Conservation (phyloP, 2,888 invertebrate species). For the Drosophila mimica region DNA sequence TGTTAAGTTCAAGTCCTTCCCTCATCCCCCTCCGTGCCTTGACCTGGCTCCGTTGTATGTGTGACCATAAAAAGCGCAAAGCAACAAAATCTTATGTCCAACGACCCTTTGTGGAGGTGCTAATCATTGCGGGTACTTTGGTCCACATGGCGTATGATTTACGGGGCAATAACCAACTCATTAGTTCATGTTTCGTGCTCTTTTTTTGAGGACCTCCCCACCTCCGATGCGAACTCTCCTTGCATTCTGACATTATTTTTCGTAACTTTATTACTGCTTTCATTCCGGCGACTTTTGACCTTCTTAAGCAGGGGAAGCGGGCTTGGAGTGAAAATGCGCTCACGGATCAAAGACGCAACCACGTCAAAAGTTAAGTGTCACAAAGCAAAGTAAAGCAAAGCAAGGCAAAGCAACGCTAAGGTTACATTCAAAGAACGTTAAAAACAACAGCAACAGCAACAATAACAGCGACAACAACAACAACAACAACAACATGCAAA, state of each 20-base stretch:
- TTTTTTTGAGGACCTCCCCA: background rate
- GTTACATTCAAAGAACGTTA: slow-evolving; percentile 50
- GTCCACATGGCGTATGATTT: slow-evolving; percentile 72
- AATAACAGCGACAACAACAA: background rate
- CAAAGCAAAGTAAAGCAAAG: slow-evolving; percentile 56
- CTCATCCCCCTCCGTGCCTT: background rate
- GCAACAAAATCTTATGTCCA: slow-evolving; percentile 23
- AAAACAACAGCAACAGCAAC: slow-evolving; percentile 21
- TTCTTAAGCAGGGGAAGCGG: slow-evolving; percentile 16
- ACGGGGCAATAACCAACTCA: slow-evolving; percentile 49
- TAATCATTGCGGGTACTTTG: slow-evolving; percentile 21
- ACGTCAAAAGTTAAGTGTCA: slow-evolving; percentile 75
- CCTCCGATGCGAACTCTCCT: background rate
- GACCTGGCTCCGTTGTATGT: slow-evolving; percentile 11
- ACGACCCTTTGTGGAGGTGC: slow-evolving; percentile 34
- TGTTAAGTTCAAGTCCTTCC: slow-evolving; percentile 3
- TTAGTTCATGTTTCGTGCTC: slow-evolving; percentile 32
- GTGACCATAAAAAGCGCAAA: slow-evolving; percentile 27
- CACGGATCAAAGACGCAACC: slow-evolving; percentile 68
- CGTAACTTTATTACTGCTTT: slow-evolving; percentile 16
- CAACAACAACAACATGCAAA: slow-evolving; percentile 45
- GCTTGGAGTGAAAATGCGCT: slow-evolving; percentile 7
- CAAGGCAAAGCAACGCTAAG: slow-evolving; percentile 40
- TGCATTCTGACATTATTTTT: slow-evolving; percentile 17
- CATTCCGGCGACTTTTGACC: slow-evolving; percentile 38